These are phyloP conservation scores for Haliclona indistincta DNA, from an alignment of 37 sponge, comb jelly and placozoan genomes.

Conservation along the genomic window DNA sequence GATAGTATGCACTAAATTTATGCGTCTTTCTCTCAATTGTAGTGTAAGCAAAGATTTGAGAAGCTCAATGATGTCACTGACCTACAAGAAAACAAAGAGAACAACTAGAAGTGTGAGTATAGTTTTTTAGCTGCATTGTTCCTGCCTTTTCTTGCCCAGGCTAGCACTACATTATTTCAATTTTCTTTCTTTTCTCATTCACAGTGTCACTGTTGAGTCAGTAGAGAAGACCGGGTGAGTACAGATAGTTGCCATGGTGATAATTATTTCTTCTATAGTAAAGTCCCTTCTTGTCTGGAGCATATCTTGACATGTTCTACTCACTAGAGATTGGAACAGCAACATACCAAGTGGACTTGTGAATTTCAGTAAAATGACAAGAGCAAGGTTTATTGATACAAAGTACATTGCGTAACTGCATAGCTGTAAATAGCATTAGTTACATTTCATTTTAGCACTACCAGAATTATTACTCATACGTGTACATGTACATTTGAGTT, in stretches of 20 bases:
- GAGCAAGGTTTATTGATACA: too few relatives aligned
- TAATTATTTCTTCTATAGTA: slow-evolving; percentile 22
- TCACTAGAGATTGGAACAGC: slow-evolving; percentile 62
- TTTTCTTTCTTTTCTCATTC: background rate
- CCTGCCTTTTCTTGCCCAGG: too few relatives aligned
- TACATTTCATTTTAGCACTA: too few relatives aligned
- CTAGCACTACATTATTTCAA: background rate
- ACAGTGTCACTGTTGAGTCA: slow-evolving; percentile 10
- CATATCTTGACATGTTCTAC: slow-evolving; percentile 80
- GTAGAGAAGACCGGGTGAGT: slow-evolving; percentile 15
- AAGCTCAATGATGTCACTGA: slow-evolving; percentile 46
- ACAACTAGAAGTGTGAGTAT: slow-evolving; percentile 42
- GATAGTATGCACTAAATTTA: background rate
- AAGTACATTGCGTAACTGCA: too few relatives aligned
- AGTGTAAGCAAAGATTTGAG: slow-evolving; percentile 46
- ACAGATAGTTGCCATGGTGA: background rate
- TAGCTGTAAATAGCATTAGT: background rate
- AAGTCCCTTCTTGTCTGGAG: slow-evolving; percentile 69
- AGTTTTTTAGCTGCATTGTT: too few relatives aligned
- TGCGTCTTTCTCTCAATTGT: background rate
- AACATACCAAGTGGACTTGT: slow-evolving; percentile 74
- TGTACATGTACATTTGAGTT: slow-evolving; percentile 36
- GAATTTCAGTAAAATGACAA: slow-evolving; percentile 90
- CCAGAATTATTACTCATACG: too few relatives aligned
- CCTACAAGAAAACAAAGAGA: slow-evolving; percentile 69